Conservation (phyloP, 2,888 invertebrate species). For the Blastobasis lacticolella region DNA sequence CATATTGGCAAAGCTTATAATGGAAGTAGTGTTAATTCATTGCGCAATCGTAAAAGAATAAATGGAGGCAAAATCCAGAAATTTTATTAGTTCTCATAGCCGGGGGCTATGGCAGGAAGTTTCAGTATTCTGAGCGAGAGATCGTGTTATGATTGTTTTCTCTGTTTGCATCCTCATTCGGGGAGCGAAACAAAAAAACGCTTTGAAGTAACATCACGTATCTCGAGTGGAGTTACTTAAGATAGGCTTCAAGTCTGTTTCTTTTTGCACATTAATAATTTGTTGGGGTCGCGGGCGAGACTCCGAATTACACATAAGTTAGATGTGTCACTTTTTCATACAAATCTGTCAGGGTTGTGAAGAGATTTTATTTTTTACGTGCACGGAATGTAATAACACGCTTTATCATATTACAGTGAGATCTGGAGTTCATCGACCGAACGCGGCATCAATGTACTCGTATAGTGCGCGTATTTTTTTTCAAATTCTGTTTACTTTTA, state of each 20-base stretch:
- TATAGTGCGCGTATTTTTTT: too few relatives aligned
- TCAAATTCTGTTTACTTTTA: too few relatives aligned
- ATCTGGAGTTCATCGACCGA: too few relatives aligned
- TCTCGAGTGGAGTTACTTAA: conserved; percentile 46
- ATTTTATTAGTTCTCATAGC: too few relatives aligned
- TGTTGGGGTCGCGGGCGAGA: conserved; percentile 42
- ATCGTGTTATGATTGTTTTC: conserved; percentile 40
- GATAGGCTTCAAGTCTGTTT: conserved; percentile 47
- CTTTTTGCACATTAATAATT: conserved; percentile 61
- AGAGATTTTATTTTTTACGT: conserved; percentile 63
- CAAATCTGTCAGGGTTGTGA: conserved; percentile 51
- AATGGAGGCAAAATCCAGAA: too few relatives aligned
- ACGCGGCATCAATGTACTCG: too few relatives aligned
- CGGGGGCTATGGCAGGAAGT: conserved; percentile 11
- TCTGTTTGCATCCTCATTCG: conserved; percentile 42
- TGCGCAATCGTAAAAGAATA: too few relatives aligned
- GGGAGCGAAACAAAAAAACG: conserved; percentile 35
- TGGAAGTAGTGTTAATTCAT: too few relatives aligned
- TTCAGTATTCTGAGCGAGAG: conserved; percentile 33
- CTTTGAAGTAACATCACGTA: conserved; percentile 58
- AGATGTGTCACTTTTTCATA: conserved; percentile 49
- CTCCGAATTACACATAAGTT: conserved; percentile 47
- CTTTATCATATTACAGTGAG: conserved; percentile 38
- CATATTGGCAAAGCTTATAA: too few relatives aligned
- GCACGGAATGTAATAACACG: conserved; percentile 54